Evolutionary conservation across 1,140 invertebrate genomes (phyloP), one percentile per base, ranked within the genome.

Genomic region (Drosophila virilis): DNA sequence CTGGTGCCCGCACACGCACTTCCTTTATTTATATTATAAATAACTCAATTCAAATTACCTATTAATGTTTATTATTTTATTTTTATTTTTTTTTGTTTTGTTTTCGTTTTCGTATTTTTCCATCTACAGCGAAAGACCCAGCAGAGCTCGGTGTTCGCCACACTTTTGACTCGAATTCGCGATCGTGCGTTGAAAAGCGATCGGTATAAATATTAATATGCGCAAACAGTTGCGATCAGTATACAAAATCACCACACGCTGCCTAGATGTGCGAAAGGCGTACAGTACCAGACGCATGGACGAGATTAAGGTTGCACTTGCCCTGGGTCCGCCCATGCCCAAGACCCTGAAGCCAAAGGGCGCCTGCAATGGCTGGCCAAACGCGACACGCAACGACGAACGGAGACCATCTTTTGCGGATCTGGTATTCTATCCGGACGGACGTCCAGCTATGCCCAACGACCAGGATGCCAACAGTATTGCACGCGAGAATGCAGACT

Each of bases 371-470:
- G 43, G 33, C 51, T 46, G 57, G 6, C 9, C 28, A 9, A 38
- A 40, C n/a, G n/a, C n/a, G 17, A 8, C 6, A 4, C 7, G 9
- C 9, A 5, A 38, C 9, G 10, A 1, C 1, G 28, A 59, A 43
- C 33, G 2, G 42, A 32, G 40, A 35, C 17, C 8, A 12, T 48
- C 32, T 1, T 59, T 85, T n/a, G 50, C 51, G 17, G 64, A 80
- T n/a, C 51, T 80, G 17, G 74, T 85, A 12, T 72, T 83, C n/a
- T 62, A 64, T 67, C 72, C 74, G 0, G 48, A 52, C 2, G 54
- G 38, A 0, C 7, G 12, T 5, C 12, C 5, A 8, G 32, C 8
- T 4, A 10, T 35, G 55, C 8, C 9, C n/a, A 59, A 1, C 12
- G 33, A 37, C 1, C 13, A 10, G 33, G 51, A 54, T 37, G 51